phyloP scores from a whole-genome alignment of 1,140 invertebrate genomes.

The Drosophila melanica region DNA sequence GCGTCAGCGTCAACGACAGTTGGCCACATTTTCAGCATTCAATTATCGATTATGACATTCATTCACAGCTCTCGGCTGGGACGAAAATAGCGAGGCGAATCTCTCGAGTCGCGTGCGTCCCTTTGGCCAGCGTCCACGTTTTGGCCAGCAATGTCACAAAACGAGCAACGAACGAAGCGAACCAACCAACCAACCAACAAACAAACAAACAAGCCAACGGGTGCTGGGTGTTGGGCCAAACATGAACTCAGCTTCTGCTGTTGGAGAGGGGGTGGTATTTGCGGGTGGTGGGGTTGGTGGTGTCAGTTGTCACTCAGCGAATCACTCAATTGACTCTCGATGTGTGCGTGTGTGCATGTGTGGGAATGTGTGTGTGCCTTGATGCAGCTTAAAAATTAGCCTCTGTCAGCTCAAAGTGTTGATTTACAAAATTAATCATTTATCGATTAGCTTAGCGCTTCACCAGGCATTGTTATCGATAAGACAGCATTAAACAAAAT shows the following conservation, averaged over 20 bases:
- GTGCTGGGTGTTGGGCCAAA: conserved; percentile 10
- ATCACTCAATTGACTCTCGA: conserved; percentile 33
- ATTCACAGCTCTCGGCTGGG: conserved; percentile 63
- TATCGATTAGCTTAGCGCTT: no score
- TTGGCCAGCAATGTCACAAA: conserved; percentile 64
- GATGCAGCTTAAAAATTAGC: conserved; percentile 9
- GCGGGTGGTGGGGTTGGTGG: conserved; percentile 26
- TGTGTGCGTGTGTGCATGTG: not conserved
- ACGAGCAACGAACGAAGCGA: conserved; percentile 56
- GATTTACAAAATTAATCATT: no score
- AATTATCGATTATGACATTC: conserved; percentile 82
- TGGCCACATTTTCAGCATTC: conserved; percentile 73
- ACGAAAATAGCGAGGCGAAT: conserved; percentile 68
- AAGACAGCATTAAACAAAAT: no score
- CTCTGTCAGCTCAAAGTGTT: no score
- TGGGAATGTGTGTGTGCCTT: conserved; percentile 10
- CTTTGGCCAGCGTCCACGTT: conserved; percentile 38
- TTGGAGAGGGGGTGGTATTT: not conserved
- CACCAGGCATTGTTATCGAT: no score
- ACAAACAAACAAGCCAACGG: not conserved
- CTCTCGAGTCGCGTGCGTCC: conserved; percentile 1
- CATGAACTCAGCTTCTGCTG: conserved; percentile 21
- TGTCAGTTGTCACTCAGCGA: conserved; percentile 41
- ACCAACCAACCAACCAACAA: conserved; percentile 17
- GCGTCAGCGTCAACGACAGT: conserved; percentile 26